Conservation (phyloP, 1,140 invertebrate species). For the Laupala kohalensis region DNA sequence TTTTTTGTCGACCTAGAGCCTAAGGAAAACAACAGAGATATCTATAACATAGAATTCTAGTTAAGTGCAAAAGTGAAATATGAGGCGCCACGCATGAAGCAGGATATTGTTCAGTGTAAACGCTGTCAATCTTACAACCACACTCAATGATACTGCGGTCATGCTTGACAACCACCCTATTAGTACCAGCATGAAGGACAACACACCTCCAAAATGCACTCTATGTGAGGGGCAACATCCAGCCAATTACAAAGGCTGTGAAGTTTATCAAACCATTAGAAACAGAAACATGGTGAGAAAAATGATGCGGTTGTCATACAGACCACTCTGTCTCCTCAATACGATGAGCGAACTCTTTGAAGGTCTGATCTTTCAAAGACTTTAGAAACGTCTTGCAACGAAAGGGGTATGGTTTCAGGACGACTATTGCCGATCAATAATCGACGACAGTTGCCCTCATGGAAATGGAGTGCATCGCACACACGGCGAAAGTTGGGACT, state of each 20-base stretch:
- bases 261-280: constrained; percentile 20
- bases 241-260: constrained; percentile 27
- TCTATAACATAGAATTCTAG: constrained; percentile 23
- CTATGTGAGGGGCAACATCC: constrained; percentile 25
- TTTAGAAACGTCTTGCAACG: too few species aligned
- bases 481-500: too few species aligned
- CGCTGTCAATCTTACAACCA: constrained; percentile 27
- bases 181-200: constrained; percentile 22
- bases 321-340: too few species aligned
- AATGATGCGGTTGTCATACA: too few species aligned
- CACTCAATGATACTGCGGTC: constrained; percentile 24
- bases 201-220: constrained; percentile 23
- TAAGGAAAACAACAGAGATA: constrained; percentile 27
- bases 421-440: too few species aligned
- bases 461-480: too few species aligned
- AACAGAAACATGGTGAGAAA: constrained; percentile 7
- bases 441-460: too few species aligned
- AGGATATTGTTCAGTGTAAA: constrained; percentile 23
- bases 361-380: too few species aligned
- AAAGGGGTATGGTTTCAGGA: too few species aligned
- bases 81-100: constrained; percentile 22
- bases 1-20: constrained; percentile 26
- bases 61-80: constrained; percentile 21
- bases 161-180: neutral
- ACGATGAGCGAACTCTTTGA: too few species aligned